These are phyloP conservation scores for Nomada hirtipes DNA, from an alignment of 2,888 invertebrate species.

Conservation along the genomic window DNA sequence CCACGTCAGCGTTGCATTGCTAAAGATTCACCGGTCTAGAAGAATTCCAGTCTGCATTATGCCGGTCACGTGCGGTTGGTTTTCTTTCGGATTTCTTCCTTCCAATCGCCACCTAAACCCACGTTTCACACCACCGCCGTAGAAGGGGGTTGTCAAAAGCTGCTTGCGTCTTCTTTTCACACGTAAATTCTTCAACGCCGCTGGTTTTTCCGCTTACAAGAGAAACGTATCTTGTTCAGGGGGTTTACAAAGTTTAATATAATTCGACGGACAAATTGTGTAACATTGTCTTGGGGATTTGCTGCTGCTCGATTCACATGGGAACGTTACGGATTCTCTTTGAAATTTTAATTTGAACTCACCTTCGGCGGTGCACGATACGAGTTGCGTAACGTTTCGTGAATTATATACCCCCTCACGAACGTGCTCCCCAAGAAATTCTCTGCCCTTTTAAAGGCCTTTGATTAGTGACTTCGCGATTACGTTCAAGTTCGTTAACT, in stretches of 20 bases:
- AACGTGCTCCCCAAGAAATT: slow-evolving; percentile 60
- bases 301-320: background rate
- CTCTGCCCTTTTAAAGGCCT: slow-evolving; percentile 21
- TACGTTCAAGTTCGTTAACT: slow-evolving; percentile 50
- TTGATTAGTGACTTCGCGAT: slow-evolving; percentile 40
- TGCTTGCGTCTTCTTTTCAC: slow-evolving; percentile 15
- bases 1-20: slow-evolving; percentile 68
- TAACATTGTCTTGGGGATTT: background rate
- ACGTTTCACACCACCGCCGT: background rate
- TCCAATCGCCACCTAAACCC: slow-evolving; percentile 30
- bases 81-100: slow-evolving; percentile 70
- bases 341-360: slow-evolving; percentile 3
- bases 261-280: too few species aligned
- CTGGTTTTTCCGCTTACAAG: slow-evolving; percentile 27
- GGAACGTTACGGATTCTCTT: background rate
- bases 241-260: too few species aligned
- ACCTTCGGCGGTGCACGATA: slow-evolving; percentile 42
- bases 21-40: slow-evolving; percentile 64
- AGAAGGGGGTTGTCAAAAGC: slow-evolving; percentile 45
- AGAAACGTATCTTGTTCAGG: background rate
- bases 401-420: slow-evolving; percentile 54
- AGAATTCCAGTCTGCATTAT: slow-evolving; percentile 75
- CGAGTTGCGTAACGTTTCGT: slow-evolving; percentile 27
- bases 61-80: slow-evolving; percentile 78
- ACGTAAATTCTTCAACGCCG: slow-evolving; percentile 3